These are phyloP conservation scores for Troilus luridus DNA, from an alignment of 2,888 invertebrate species.

Conservation along the genomic window DNA sequence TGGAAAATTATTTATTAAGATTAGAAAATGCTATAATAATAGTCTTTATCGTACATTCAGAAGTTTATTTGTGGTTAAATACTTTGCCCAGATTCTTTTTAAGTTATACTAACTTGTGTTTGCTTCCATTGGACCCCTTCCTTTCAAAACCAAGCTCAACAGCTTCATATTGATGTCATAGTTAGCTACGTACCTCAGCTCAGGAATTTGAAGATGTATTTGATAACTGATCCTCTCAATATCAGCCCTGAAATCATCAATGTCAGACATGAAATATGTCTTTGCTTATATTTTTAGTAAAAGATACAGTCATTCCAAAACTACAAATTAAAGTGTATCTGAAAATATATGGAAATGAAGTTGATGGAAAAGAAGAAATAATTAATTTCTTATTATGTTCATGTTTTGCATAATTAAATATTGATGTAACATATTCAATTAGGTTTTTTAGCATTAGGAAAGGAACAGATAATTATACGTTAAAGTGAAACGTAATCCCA, in stretches of 20 bases:
- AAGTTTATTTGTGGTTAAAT: not conserved
- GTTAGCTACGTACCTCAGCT: constrained; percentile 73
- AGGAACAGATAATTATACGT: no score
- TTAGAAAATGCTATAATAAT: no score
- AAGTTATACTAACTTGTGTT: constrained; percentile 72
- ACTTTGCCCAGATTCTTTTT: not conserved
- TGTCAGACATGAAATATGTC: no score
- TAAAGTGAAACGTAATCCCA: no score
- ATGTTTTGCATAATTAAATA: no score
- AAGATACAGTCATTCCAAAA: not conserved
- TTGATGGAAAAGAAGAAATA: no score
- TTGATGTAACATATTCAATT: no score
- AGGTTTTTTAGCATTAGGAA: no score
- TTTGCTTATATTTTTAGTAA: not conserved
- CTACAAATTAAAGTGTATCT: no score
- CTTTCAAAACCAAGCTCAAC: constrained; percentile 74
- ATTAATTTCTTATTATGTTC: no score
- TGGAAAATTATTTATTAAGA: constrained; percentile 56
- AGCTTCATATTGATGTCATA: constrained; percentile 75
- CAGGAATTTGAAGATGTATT: constrained; percentile 72
- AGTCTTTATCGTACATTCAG: no score
- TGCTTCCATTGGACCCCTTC: constrained; percentile 74
- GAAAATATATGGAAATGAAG: no score
- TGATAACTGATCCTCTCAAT: constrained; percentile 71
- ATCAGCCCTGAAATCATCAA: constrained; percentile 68